A percentile compares a stretch with the other conserved stretches of the same genome.
Evolutionary conservation across 2,113 vertebrate genomes (phyloP).

Genomic region (Variabilichromis moorii): DNA sequence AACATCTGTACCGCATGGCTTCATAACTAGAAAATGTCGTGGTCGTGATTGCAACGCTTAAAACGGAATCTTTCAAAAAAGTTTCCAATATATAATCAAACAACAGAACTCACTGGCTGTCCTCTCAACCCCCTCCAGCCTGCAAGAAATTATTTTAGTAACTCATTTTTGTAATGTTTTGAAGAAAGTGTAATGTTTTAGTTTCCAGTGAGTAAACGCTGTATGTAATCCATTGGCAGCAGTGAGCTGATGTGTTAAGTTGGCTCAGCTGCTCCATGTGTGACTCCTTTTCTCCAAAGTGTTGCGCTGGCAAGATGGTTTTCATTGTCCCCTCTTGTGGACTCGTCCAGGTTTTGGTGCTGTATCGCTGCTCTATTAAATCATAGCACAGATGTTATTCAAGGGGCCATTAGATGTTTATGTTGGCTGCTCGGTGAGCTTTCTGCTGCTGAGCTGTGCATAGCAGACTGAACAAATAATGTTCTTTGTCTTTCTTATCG

Average conservation of each 20-base stretch:
- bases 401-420: conserved; percentile 25
- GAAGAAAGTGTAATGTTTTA: not conserved
- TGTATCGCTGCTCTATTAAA: not conserved
- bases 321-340: not conserved
- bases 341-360: not conserved
- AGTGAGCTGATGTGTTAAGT: not conserved
- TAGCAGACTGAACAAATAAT: conserved; percentile 24
- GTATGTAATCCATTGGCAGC: not conserved
- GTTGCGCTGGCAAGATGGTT: not conserved
- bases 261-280: not conserved
- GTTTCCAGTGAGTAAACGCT: conserved; percentile 8
- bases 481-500: conserved; percentile 27
- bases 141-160: not conserved
- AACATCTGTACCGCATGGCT: not conserved
- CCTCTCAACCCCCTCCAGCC: not conserved
- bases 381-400: conserved; percentile 33
- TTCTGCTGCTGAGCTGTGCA: not conserved
- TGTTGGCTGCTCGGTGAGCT: conserved; percentile 4
- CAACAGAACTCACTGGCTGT: not conserved
- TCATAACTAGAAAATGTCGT: not conserved
- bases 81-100: not conserved
- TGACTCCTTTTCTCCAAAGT: not conserved
- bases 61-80: not conserved
- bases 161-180: not conserved
- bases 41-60: not conserved